Evolutionary conservation across 1,140 invertebrate species (phyloP).

Genomic region (Heterodera carotae): DNA sequence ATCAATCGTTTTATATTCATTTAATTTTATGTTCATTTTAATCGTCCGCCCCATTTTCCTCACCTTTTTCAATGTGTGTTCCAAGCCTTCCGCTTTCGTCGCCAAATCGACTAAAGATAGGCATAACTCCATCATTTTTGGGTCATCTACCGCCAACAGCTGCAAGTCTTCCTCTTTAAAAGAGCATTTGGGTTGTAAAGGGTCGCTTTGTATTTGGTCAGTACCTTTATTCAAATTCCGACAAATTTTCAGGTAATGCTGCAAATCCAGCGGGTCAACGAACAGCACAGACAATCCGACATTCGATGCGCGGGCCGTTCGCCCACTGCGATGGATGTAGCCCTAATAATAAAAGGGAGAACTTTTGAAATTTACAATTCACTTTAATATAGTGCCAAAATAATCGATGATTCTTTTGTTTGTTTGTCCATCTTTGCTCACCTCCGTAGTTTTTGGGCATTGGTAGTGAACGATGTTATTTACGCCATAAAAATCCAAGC

Average conservation of each 20-base stretch:
- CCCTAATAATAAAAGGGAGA: constrained; percentile 68
- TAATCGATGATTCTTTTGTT: no score
- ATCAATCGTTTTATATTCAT: background rate
- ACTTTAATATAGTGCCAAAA: no score
- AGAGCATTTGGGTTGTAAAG: no score
- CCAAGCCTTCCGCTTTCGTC: constrained; percentile 76
- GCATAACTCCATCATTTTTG: constrained; percentile 70
- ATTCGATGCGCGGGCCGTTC: constrained; percentile 85
- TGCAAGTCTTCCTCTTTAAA: constrained; percentile 78
- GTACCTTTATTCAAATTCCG: constrained; percentile 78
- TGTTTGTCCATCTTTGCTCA: constrained; percentile 64
- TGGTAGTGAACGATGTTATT: constrained; percentile 97
- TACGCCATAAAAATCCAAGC: constrained; percentile 89
- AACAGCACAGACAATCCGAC: constrained; percentile 88
- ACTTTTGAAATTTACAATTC: background rate
- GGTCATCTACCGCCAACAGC: constrained; percentile 75
- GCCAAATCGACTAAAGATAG: constrained; percentile 78
- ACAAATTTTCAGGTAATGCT: constrained; percentile 79
- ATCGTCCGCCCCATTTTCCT: constrained; percentile 72
- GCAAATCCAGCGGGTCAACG: constrained; percentile 83
- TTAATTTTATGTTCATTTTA: constrained; percentile 74
- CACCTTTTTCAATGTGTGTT: constrained; percentile 73
- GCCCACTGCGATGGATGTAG: constrained; percentile 92
- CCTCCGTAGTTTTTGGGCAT: constrained; percentile 88
- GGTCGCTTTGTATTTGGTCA: no score